phyloP scores from a whole-genome alignment of 2,888 invertebrate genomes.

The Limnephilus lunatus region DNA sequence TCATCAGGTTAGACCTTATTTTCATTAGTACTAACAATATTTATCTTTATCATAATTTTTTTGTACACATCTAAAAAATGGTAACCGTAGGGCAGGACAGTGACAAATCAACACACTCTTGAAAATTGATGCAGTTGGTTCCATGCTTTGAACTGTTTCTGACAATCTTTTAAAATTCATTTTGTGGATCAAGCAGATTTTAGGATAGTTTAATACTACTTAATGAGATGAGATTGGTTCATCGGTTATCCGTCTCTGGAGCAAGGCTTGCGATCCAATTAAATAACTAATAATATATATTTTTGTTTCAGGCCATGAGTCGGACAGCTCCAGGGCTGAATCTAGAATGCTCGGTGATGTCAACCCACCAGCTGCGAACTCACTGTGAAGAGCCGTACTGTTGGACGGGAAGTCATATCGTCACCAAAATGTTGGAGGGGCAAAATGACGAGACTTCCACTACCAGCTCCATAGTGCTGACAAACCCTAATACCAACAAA shows the following conservation, averaged over 20 bases:
- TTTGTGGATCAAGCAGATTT: background rate
- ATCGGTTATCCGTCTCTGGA: no score
- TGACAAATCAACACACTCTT: no score
- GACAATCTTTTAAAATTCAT: background rate
- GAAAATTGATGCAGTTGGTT: background rate
- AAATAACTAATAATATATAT: background rate
- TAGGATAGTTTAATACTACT: background rate
- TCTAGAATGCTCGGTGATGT: slow-evolving; percentile 81
- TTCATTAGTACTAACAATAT: background rate
- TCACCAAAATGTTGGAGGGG: slow-evolving; percentile 70
- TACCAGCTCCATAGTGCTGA: slow-evolving; percentile 67
- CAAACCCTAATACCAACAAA: slow-evolving; percentile 73
- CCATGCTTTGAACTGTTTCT: background rate
- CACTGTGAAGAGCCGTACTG: slow-evolving; percentile 71
- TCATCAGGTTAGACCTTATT: slow-evolving; percentile 74
- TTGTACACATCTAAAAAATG: no score
- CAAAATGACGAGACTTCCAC: slow-evolving; percentile 71
- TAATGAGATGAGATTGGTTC: background rate
- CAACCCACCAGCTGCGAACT: slow-evolving; percentile 77
- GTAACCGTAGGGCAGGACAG: no score
- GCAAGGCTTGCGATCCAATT: no score
- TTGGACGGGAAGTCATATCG: slow-evolving; percentile 71
- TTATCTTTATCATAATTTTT: background rate
- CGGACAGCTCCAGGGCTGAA: slow-evolving; percentile 83
- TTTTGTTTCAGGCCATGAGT: slow-evolving; percentile 76